These are phyloP conservation scores for Scopus umbretta DNA, from an alignment of 2,113 vertebrate genomes.

Conservation along the genomic window DNA sequence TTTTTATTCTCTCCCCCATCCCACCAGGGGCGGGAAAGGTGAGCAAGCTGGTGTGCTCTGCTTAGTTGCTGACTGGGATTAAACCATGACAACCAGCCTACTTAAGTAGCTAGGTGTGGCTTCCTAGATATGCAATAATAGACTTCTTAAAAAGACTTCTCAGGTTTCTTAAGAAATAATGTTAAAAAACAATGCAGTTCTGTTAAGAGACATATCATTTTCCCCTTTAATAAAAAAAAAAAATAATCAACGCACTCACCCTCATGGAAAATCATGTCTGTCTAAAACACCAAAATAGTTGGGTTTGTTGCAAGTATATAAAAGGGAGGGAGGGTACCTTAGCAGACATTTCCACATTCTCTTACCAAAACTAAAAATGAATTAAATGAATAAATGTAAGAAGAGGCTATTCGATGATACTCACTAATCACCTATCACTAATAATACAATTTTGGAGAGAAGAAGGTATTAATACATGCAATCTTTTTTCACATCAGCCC, in stretches of 20 bases:
- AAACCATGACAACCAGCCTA: too few relatives aligned
- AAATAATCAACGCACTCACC: rapidly evolving
- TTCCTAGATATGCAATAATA: not conserved
- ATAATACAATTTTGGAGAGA: not conserved
- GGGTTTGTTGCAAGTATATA: not conserved
- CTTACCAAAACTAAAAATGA: not conserved
- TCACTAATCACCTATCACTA: not conserved
- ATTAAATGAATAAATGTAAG: rapidly evolving
- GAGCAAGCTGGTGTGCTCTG: too few relatives aligned
- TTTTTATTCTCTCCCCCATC: too few relatives aligned
- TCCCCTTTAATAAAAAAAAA: not conserved
- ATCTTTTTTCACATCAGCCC: not conserved
- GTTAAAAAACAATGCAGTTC: not conserved
- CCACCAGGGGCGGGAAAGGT: too few relatives aligned
- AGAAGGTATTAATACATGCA: not conserved
- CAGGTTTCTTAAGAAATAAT: not conserved
- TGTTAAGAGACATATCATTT: not conserved
- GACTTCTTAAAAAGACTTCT: not conserved
- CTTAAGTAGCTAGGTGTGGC: not conserved
- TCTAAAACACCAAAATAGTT: not conserved
- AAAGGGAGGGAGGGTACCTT: not conserved
- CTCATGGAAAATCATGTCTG: not conserved
- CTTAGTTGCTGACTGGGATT: too few relatives aligned
- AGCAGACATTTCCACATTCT: not conserved
- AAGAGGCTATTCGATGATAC: not conserved